A percentile compares a stretch with the other conserved stretches of the same genome.
Evolutionary conservation across 2,113 vertebrate species (phyloP).

Genomic region (Suricata suricatta): DNA sequence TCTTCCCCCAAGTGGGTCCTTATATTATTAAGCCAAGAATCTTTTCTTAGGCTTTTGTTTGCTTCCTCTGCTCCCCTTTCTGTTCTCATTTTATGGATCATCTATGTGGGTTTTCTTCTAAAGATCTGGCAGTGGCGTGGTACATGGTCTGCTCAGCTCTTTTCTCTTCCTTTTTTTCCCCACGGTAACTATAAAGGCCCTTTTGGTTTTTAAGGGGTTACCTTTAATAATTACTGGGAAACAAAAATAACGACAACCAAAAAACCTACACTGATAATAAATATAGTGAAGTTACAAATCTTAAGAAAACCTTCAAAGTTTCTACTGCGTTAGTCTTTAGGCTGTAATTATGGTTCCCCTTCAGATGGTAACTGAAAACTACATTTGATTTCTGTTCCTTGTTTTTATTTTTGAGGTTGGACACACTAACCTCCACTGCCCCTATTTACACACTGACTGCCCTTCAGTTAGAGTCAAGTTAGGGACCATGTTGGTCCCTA

Average conservation of each 20-base stretch:
- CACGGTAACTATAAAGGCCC: not conserved
- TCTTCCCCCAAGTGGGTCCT: not conserved
- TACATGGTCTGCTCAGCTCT: not conserved
- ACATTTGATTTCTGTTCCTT: slow-evolving; percentile 9
- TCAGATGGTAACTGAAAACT: slow-evolving; percentile 44
- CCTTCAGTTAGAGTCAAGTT: not conserved
- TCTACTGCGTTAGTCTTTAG: slow-evolving; percentile 1
- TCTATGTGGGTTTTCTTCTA: not conserved
- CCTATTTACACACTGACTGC: not conserved
- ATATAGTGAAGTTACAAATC: slow-evolving; percentile 44
- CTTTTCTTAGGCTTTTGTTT: not conserved
- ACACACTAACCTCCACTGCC: not conserved
- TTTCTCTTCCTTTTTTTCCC: not conserved
- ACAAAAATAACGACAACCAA: not conserved
- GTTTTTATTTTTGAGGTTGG: slow-evolving; percentile 51
- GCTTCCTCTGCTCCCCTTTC: not conserved
- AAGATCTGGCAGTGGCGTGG: not conserved
- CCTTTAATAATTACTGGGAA: slow-evolving; percentile 24
- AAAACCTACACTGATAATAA: slow-evolving; percentile 35
- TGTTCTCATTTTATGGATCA: not conserved
- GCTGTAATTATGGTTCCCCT: not conserved
- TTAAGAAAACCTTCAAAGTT: slow-evolving; percentile 49
- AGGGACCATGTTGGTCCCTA: fast-evolving
- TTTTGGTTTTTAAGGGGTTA: slow-evolving; percentile 57
- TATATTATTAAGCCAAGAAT: not conserved